phyloP scores from a whole-genome alignment of 2,888 invertebrate species.

The Drosophila rubida region DNA sequence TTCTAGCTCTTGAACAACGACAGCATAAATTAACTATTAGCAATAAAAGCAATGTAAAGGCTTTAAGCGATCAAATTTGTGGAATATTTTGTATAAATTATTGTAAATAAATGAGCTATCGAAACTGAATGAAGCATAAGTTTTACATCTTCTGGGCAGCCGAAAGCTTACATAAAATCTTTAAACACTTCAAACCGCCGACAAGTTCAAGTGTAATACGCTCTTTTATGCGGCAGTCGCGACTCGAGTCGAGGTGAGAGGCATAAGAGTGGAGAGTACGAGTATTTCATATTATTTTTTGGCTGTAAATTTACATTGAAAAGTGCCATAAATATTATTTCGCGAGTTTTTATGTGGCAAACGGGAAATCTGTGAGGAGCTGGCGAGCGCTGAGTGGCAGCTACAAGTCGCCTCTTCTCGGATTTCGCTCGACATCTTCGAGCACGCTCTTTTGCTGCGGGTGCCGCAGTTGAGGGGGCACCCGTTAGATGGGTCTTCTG shows the following conservation, averaged over 20 bases:
- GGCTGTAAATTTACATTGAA: constrained; percentile 74
- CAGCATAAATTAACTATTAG: not conserved
- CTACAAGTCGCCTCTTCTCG: constrained; percentile 14
- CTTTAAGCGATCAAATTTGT: not conserved
- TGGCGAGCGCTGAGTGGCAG: constrained; percentile 5
- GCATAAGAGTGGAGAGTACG: constrained; percentile 24
- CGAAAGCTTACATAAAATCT: not conserved
- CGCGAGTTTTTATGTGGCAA: constrained; percentile 61
- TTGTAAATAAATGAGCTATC: not conserved
- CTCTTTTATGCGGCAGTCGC: constrained; percentile 19
- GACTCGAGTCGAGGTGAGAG: constrained; percentile 21
- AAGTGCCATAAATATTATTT: constrained; percentile 78
- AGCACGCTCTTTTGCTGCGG: constrained; percentile 17
- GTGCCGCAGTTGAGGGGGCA: not conserved
- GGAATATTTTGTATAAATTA: not conserved
- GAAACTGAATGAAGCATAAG: not conserved
- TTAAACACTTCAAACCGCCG: not conserved
- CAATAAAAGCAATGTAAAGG: not conserved
- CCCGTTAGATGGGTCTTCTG: not conserved
- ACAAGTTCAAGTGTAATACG: constrained; percentile 24
- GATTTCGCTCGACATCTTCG: constrained; percentile 11
- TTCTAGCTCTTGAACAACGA: not conserved
- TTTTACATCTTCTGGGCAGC: not conserved
- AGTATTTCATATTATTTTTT: constrained; percentile 60
- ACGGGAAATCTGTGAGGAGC: constrained; percentile 43